These are phyloP conservation scores for Hoplias malabaricus DNA, from an alignment of 2,113 vertebrate genomes.

Conservation along the genomic window DNA sequence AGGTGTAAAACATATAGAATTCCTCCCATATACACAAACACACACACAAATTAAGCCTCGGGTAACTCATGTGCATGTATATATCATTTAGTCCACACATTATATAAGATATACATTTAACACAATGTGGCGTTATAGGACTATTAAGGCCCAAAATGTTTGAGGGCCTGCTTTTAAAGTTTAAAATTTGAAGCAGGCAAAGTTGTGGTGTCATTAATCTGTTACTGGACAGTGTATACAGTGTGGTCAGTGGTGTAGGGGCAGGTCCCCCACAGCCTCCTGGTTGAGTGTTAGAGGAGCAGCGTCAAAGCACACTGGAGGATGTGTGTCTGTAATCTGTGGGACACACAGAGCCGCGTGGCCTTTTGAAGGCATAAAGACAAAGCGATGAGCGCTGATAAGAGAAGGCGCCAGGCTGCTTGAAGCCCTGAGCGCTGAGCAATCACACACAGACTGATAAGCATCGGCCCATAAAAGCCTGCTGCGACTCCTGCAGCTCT, in stretches of 20 bases:
- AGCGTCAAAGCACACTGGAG: neutral
- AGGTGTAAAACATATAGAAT: conserved; percentile 11
- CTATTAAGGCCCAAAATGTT: too few species aligned
- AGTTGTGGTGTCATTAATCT: neutral
- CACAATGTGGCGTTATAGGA: neutral
- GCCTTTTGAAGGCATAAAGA: conserved; percentile 74
- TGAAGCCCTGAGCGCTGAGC: conserved; percentile 76
- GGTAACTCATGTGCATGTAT: neutral
- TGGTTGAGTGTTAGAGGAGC: neutral
- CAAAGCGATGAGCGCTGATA: conserved; percentile 80
- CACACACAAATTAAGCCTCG: neutral
- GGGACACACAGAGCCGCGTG: conserved; percentile 61
- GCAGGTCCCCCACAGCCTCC: conserved; percentile 3
- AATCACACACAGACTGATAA: conserved; percentile 78
- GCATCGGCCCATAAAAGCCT: conserved; percentile 74
- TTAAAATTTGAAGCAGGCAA: neutral
- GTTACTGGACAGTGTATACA: neutral
- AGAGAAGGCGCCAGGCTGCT: conserved; percentile 76
- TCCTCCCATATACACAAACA: neutral
- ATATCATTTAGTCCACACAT: neutral
- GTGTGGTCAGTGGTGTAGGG: neutral
- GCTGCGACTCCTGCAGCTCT: conserved; percentile 62
- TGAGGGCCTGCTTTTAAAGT: too few species aligned
- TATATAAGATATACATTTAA: neutral
- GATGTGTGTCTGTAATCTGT: conserved; percentile 44